phyloP scores from a whole-genome alignment of 2,888 invertebrate genomes.

The Lutraria lutraria region DNA sequence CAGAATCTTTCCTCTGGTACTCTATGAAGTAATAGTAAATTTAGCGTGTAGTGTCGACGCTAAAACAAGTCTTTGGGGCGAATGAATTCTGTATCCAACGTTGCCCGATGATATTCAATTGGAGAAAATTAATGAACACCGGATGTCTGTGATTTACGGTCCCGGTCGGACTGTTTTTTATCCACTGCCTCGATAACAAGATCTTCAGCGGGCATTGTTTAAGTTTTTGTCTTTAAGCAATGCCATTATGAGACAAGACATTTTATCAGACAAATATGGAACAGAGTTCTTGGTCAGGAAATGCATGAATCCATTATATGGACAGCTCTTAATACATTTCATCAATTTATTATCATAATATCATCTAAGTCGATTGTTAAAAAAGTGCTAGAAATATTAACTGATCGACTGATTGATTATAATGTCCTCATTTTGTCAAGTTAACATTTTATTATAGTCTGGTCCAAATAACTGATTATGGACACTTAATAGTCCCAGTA shows the following conservation, averaged over 20 bases:
- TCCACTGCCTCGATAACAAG: constrained; percentile 48
- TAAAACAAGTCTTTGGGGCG: constrained; percentile 34
- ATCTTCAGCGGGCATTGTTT: constrained; percentile 21
- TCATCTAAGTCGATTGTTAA: no score
- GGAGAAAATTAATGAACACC: constrained; percentile 64
- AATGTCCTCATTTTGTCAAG: no score
- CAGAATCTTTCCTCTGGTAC: constrained; percentile 36
- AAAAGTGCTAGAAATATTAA: no score
- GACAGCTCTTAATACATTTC: no score
- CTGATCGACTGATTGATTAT: no score
- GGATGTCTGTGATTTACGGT: constrained; percentile 66
- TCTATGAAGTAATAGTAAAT: constrained; percentile 48
- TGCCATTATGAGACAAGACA: not conserved
- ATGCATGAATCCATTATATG: no score
- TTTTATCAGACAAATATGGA: not conserved
- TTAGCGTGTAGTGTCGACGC: constrained; percentile 46
- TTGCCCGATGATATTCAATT: constrained; percentile 30
- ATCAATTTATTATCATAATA: no score
- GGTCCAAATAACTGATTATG: no score
- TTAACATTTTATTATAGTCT: no score
- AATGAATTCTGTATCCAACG: not conserved
- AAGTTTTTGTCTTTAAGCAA: constrained; percentile 16
- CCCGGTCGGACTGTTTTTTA: constrained; percentile 58
- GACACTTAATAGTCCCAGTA: no score
- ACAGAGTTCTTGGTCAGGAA: not conserved